These are phyloP conservation scores for Spisula solida DNA, from an alignment of 2,888 invertebrate genomes.

Conservation along the genomic window DNA sequence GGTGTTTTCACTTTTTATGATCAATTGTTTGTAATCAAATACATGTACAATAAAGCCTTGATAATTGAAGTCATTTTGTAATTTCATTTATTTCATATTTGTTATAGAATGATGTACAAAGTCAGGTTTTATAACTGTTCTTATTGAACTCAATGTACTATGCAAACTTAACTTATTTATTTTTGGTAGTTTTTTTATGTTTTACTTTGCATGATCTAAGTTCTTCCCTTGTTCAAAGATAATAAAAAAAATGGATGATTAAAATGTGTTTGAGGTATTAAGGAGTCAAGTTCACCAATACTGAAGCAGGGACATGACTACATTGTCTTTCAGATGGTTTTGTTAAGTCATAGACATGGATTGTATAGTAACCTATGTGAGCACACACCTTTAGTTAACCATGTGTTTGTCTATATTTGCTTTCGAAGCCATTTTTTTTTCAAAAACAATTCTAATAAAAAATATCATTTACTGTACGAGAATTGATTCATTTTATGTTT, in stretches of 20 bases:
- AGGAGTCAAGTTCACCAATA: background rate
- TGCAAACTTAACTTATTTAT: slow-evolving; percentile 21
- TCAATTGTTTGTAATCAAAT: background rate
- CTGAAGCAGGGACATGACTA: background rate
- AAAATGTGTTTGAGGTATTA: background rate
- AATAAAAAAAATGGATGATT: background rate
- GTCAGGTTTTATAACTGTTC: slow-evolving; percentile 26
- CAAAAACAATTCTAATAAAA: no score
- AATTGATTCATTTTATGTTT: no score
- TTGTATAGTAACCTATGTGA: no score
- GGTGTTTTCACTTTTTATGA: background rate
- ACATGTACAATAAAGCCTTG: background rate
- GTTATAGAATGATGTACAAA: background rate
- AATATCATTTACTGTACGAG: no score
- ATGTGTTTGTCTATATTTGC: no score
- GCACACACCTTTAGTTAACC: no score
- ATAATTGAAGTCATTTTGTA: slow-evolving; percentile 14
- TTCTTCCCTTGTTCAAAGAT: background rate
- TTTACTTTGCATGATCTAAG: background rate
- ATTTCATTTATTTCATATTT: slow-evolving; percentile 10
- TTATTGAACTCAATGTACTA: slow-evolving; percentile 30
- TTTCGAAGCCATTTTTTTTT: no score
- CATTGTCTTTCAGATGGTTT: background rate
- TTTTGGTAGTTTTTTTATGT: background rate
- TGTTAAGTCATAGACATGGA: background rate